Conservation (phyloP, 1,140 invertebrate species). For the Luehdorfia chinensis region DNA sequence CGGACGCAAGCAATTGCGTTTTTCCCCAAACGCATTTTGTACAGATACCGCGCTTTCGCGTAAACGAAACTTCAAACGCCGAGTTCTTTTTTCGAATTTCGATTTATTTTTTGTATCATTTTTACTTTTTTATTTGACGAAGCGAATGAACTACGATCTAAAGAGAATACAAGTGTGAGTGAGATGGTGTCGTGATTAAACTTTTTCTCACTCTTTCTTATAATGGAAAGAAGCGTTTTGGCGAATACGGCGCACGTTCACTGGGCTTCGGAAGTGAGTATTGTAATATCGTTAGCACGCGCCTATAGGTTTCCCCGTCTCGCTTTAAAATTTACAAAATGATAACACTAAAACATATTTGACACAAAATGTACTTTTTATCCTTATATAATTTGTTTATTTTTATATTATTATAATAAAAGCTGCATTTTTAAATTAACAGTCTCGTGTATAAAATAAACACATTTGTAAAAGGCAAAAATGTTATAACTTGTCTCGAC, state of each 20-base stretch:
- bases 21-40: slow-evolving; percentile 40
- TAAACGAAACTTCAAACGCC: slow-evolving; percentile 52
- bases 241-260: slow-evolving; percentile 57
- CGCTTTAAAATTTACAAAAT: too few species aligned
- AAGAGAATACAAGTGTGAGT: slow-evolving; percentile 30
- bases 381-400: too few species aligned
- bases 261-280: slow-evolving; percentile 69
- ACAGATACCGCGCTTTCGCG: slow-evolving; percentile 31
- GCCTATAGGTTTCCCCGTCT: too few species aligned
- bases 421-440: not conserved
- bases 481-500: too few species aligned
- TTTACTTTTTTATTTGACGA: slow-evolving; percentile 27
- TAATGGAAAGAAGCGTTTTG: slow-evolving; percentile 75
- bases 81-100: slow-evolving; percentile 28
- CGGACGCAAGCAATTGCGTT: slow-evolving; percentile 43
- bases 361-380: too few species aligned
- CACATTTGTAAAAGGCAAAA: not conserved
- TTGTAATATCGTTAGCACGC: not conserved
- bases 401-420: too few species aligned
- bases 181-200: slow-evolving; percentile 56
- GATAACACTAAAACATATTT: too few species aligned
- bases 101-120: slow-evolving; percentile 16
- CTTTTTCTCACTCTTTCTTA: slow-evolving; percentile 34
- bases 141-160: too few species aligned
- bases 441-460: not conserved